Evolutionary conservation across 2,113 vertebrate genomes (phyloP), one percentile per base, ranked within the genome.

Genomic region (Dicerorhinus sumatrensis): DNA sequence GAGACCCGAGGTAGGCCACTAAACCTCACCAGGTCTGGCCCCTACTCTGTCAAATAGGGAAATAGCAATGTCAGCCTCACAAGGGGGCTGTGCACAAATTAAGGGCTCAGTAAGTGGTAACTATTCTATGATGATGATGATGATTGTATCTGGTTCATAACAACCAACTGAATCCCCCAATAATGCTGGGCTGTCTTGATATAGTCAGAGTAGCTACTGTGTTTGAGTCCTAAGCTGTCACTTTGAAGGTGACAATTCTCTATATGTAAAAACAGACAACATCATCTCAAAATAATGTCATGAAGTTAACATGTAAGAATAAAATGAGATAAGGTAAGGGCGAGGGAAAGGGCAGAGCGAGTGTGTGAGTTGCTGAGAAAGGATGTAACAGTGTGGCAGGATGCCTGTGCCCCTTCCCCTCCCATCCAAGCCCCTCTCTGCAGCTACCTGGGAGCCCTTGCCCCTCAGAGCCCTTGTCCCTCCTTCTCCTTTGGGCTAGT

Each of bases 251-350:
- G 6, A 63, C 25, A 81, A 48, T 91, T 70, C 89, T 86, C 39
- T 48, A n/a, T 80, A 39, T 70, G 46, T 92, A 92, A 95, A 85
- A 95, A 94, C 16, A 77, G n/a, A 84, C 17, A 91, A 54, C 17
- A 81, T 13, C 23, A 81, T 76, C 54, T 95, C 76, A 81, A 83
- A 95, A 79, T 79, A 76, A 67, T 88, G 42, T 73, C 83, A 85
- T 54, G 46, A 89, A 79, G 69, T 42, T 42, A 91, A 96, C 33
- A 58, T 21, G 16, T 56, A 83, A 80, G 73, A 62, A 91, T 80
- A 89, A 96, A 89, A 79, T 67, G 29, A 76, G 76, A 33, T 39
- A 87, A 94, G 42, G 5, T 13, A 58, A 82, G 48, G 73, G 6
- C 27, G 13, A 84, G 23, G 54, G 77, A 36, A 85, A 89, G 54